Evolutionary conservation across 2,888 invertebrate species (phyloP).

Genomic region (Chydorus sphaericus): DNA sequence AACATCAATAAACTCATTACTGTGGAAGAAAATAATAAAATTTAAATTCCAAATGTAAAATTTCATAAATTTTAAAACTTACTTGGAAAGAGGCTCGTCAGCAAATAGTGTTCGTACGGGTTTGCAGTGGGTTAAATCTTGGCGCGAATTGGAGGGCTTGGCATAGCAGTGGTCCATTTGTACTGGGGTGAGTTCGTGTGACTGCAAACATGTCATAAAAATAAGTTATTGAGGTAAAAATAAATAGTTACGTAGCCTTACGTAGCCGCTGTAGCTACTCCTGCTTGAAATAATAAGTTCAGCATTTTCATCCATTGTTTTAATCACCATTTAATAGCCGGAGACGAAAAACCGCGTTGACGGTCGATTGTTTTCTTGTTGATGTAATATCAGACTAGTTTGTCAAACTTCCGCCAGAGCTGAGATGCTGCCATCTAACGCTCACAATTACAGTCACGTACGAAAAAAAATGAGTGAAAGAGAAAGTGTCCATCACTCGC

Average conservation of each 20-base stretch:
- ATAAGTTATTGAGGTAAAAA: neutral
- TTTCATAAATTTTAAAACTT: neutral
- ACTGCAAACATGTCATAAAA: neutral
- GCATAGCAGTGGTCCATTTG: conserved; percentile 54
- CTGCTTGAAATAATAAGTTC: neutral
- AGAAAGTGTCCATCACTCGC: too few relatives aligned
- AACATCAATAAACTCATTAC: conserved; percentile 32
- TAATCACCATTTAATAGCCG: neutral
- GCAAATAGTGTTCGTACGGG: conserved; percentile 11
- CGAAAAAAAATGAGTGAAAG: too few relatives aligned
- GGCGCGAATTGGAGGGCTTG: conserved; percentile 41
- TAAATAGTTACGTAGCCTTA: neutral
- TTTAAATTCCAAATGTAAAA: neutral
- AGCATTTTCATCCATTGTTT: neutral
- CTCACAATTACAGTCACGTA: too few relatives aligned
- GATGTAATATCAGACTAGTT: too few relatives aligned
- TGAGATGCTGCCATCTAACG: too few relatives aligned
- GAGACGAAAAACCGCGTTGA: neutral
- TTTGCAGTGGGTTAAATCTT: conserved; percentile 2
- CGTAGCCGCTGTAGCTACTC: neutral
- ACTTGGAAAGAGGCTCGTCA: conserved; percentile 19
- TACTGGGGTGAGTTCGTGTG: neutral
- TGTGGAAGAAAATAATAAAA: too few relatives aligned
- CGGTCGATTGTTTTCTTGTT: neutral
- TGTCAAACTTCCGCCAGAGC: too few relatives aligned